Percentiles rank a stretch among this genome's conserved stretches.
Evolutionary conservation across 2,797 vertebrate species (phyloP).

Genomic region (Urocyon cinereoargenteus): DNA sequence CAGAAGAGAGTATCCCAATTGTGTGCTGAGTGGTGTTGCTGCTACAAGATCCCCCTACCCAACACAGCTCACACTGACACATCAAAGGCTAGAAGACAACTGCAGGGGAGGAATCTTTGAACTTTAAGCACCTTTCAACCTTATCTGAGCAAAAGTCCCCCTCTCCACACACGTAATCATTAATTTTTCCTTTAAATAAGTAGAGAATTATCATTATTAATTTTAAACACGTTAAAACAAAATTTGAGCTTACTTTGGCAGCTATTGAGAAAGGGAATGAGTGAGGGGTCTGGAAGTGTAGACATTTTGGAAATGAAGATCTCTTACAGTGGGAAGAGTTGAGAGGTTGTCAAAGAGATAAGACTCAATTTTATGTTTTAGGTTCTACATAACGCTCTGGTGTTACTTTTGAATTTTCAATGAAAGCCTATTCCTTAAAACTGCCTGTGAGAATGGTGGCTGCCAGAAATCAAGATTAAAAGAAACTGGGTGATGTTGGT

Average conservation of each 20-base stretch:
- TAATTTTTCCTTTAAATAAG: neutral
- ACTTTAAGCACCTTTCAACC: neutral
- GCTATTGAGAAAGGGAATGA: neutral
- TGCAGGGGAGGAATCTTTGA: neutral
- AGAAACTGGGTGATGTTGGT: neutral
- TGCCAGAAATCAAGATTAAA: neutral
- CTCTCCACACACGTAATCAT: neutral
- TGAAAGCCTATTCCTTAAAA: conserved; percentile 21
- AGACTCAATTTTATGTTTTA: neutral
- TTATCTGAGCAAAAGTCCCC: neutral
- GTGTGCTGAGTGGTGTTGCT: neutral
- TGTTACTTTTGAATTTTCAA: neutral
- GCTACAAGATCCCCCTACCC: neutral
- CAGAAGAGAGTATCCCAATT: neutral
- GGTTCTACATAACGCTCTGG: neutral
- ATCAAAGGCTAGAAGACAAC: neutral
- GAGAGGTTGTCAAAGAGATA: neutral
- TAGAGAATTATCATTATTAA: neutral
- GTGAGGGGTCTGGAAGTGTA: neutral
- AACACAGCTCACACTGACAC: neutral
- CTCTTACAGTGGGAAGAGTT: neutral
- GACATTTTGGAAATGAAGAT: neutral
- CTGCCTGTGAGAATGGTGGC: neutral
- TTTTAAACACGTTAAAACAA: neutral
- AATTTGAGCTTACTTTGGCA: neutral